phyloP scores from a whole-genome alignment of 2,797 vertebrate species.

The Uromys caudimaculatus region DNA sequence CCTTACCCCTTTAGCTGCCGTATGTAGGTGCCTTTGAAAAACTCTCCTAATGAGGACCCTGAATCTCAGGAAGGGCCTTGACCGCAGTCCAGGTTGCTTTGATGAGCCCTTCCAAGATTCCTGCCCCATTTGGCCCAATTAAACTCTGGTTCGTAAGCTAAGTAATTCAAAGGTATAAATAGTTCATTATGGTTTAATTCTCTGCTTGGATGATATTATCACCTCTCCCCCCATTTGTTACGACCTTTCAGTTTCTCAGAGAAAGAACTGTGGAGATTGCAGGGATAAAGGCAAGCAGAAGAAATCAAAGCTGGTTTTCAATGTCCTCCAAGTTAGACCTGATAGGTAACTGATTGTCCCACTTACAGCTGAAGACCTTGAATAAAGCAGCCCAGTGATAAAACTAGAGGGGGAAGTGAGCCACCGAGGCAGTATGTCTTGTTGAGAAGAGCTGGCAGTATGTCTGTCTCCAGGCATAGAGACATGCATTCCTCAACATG shows the following conservation, averaged over 20 bases:
- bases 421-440: not conserved
- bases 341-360: constrained; percentile 23
- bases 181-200: constrained; percentile 64
- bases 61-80: not conserved
- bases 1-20: not conserved
- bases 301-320: not conserved
- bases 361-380: constrained; percentile 1
- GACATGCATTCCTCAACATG: not conserved
- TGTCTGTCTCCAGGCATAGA: not conserved
- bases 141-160: constrained; percentile 53
- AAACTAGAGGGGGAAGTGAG: constrained; percentile 2
- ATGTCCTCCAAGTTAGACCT: not conserved
- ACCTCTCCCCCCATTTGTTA: constrained; percentile 49
- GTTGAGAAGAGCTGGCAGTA: not conserved
- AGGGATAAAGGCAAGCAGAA: constrained; percentile 27
- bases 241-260: constrained; percentile 57
- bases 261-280: constrained; percentile 42
- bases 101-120: constrained; percentile 24
- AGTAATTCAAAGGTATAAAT: constrained; percentile 71
- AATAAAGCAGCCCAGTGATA: not conserved
- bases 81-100: not conserved
- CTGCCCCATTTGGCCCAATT: constrained; percentile 53
- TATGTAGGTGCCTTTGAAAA: not conserved
- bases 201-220: constrained; percentile 51
- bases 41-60: not conserved